Evolutionary conservation across 92 coral and sea anemone species (phyloP), one percentile per base, ranked within the genome.

Genomic region (Palythoa grandis): DNA sequence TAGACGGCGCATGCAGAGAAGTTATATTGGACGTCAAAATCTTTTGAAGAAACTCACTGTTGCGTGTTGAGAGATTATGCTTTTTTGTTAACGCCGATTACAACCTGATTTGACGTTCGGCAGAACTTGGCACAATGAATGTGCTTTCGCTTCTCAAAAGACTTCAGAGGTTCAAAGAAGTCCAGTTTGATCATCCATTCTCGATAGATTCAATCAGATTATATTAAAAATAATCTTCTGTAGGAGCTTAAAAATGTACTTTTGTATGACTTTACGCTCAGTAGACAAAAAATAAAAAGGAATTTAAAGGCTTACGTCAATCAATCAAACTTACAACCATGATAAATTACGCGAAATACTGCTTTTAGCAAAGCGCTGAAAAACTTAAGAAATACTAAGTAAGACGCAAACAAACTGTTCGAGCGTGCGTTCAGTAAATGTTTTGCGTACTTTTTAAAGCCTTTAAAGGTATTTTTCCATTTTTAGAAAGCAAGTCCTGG

Each of bases 41-140:
- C 74, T 47, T 80, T 66, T 14, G 1, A 66, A 48, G 11, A 39
- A 48, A 22, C 82, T 77, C 4, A 29, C 24, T 58, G 47, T n/a
- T 77, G 48, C 65, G 19, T 58, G 65, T 58, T 58, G 39, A 52
- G 19, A 35, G 57, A 10, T 72, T n/a, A 24, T 38, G 23, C 5
- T 35, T 23, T 77, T 63, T 54, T 24, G 82, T 77, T 77, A 77
- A 37, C 52, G 22, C 35, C 23, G 52, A 77, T 77, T 29, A 77
- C 23, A 77, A 48, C 39, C 17, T 25, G 43, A 7, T 50, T 10
- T 7, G 77, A 72, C 52, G 35, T 19, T 77, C 11, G 57, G 54
- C 35, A 29, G 35, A 25, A 57, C 35, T 13, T 13, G 12, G 1
- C 23, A 15, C 52, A 22, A 77, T 4, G 25, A 77, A 54, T 7